These are phyloP conservation scores for Pinctada fucata DNA, from an alignment of 2,888 invertebrate genomes.

Conservation along the genomic window DNA sequence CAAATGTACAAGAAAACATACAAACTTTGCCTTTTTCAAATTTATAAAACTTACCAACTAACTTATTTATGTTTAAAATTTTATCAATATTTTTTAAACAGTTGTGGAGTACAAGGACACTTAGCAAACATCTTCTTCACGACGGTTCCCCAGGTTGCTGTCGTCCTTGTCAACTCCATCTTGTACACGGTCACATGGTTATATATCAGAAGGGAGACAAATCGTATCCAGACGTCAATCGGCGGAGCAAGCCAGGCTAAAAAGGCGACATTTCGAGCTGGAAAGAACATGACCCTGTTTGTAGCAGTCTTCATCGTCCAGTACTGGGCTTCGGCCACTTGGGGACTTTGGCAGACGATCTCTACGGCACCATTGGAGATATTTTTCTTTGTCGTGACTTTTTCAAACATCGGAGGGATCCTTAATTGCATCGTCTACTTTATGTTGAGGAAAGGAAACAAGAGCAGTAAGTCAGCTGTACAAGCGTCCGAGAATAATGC, in stretches of 20 bases:
- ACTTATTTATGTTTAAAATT: too few species aligned
- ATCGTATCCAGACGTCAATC: constrained; percentile 23
- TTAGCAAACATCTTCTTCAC: constrained; percentile 50
- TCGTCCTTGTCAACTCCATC: constrained; percentile 42
- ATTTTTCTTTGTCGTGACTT: constrained; percentile 49
- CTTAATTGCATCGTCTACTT: constrained; percentile 46
- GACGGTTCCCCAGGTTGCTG: constrained; percentile 43
- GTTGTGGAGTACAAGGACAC: constrained; percentile 41
- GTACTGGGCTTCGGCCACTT: constrained; percentile 51
- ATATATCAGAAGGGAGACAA: constrained; percentile 39
- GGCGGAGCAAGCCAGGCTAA: constrained; percentile 27
- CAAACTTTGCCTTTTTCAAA: too few species aligned
- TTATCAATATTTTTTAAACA: neutral
- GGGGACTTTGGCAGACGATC: constrained; percentile 45
- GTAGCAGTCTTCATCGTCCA: constrained; percentile 51
- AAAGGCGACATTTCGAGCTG: constrained; percentile 45
- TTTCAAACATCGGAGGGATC: constrained; percentile 51
- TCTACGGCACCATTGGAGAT: constrained; percentile 41
- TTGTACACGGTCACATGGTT: constrained; percentile 50
- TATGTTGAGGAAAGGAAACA: constrained; percentile 30
- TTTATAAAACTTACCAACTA: too few species aligned
- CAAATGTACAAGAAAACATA: too few species aligned
- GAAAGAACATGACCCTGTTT: constrained; percentile 50
- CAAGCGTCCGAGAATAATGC: neutral
- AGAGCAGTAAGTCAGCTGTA: neutral